A percentile compares a stretch with the other conserved stretches of the same genome.
Conservation (phyloP, 2,797 vertebrate species). For the Poeciliopsis presidionis region DNA sequence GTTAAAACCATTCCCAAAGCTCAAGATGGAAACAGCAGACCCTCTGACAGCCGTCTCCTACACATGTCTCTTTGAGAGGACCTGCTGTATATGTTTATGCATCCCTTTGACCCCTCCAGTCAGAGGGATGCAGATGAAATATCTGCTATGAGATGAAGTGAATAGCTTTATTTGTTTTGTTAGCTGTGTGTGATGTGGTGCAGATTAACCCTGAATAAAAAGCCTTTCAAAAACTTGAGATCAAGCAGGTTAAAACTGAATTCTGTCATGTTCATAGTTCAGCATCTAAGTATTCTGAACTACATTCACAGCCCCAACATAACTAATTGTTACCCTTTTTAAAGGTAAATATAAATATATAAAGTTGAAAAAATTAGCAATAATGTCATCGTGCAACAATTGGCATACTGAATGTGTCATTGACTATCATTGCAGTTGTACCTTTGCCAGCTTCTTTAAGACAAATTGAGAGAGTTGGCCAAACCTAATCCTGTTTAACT, state of each 20-base stretch:
- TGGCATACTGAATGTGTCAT: not conserved
- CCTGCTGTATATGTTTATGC: conserved; percentile 16
- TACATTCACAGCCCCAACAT: not conserved
- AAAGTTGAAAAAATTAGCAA: not conserved
- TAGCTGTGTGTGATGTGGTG: not conserved
- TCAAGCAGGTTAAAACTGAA: not conserved
- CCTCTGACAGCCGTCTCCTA: conserved; percentile 27
- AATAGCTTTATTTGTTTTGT: conserved; percentile 18
- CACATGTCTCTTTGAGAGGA: conserved; percentile 27
- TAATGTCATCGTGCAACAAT: not conserved
- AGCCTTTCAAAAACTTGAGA: not conserved
- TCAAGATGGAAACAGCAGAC: conserved; percentile 68
- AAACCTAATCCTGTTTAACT: not conserved
- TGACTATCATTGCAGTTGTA: not conserved
- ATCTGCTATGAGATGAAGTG: conserved; percentile 22
- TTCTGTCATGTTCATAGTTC: not conserved
- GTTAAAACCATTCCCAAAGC: conserved; percentile 61
- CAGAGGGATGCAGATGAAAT: conserved; percentile 22
- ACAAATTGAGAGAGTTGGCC: not conserved
- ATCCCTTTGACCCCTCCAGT: conserved; percentile 30
- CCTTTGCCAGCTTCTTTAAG: not conserved
- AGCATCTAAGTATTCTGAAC: not conserved
- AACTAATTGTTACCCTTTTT: too few relatives aligned
- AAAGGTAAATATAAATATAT: not conserved
- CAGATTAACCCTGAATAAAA: not conserved